Conservation (phyloP, 2,113 vertebrate genomes). For the Terrapene triunguis region DNA sequence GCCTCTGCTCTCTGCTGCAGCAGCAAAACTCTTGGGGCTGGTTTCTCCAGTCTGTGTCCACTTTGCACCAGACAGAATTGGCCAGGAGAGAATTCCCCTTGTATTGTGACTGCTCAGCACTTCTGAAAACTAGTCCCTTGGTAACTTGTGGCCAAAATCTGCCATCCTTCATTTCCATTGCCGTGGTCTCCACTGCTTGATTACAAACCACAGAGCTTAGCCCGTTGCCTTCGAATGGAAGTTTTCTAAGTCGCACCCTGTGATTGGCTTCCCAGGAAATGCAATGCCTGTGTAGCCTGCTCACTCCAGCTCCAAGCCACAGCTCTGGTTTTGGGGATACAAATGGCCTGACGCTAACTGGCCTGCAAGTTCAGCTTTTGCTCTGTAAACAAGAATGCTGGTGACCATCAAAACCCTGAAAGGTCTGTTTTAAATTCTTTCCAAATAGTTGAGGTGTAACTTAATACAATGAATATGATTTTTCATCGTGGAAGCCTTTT, state of each 20-base stretch:
- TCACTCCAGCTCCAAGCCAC: background rate
- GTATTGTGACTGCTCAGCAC: background rate
- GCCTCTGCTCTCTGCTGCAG: background rate
- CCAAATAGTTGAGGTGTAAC: constrained; percentile 10
- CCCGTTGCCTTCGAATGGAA: background rate
- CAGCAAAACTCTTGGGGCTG: background rate
- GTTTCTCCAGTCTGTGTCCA: background rate
- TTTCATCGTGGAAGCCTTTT: background rate
- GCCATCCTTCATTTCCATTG: background rate
- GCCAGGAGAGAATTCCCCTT: background rate
- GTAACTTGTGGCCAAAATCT: background rate
- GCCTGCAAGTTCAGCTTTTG: background rate
- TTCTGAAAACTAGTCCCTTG: background rate
- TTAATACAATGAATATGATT: background rate
- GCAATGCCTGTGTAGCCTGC: background rate
- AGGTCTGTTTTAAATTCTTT: background rate
- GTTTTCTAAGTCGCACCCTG: background rate
- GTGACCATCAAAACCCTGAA: background rate
- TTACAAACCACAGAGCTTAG: background rate
- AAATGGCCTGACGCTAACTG: background rate
- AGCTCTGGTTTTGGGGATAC: background rate
- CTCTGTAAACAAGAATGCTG: background rate
- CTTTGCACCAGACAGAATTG: background rate
- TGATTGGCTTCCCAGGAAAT: background rate
- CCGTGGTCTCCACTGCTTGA: background rate